A percentile compares a stretch with the other conserved stretches of the same genome.
Conservation (phyloP, 2,888 invertebrate species). For the Habroteleia sp. region DNA sequence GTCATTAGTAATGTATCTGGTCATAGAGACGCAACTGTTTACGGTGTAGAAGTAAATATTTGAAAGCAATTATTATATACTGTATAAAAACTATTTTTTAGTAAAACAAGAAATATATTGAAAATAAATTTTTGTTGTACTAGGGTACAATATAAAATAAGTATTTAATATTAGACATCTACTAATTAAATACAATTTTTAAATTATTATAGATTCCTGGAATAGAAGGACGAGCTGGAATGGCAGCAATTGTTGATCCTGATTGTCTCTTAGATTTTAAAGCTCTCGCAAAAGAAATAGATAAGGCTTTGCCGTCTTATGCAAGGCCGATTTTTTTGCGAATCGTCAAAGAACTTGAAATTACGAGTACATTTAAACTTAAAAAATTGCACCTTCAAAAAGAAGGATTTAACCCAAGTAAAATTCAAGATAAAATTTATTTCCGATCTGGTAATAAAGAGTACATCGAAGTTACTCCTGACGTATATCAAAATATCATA, state of each 20-base stretch:
- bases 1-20: conserved; percentile 91
- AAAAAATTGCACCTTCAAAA: conserved; percentile 85
- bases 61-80: too few species aligned
- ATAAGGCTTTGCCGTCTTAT: conserved; percentile 81
- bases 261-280: conserved; percentile 80
- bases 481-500: conserved; percentile 82
- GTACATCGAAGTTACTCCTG: conserved; percentile 86
- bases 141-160: too few species aligned
- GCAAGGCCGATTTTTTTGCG: conserved; percentile 86
- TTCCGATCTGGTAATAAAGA: conserved; percentile 79
- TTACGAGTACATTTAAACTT: conserved; percentile 87
- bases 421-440: conserved; percentile 83
- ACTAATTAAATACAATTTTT: too few species aligned
- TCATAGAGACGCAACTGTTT: conserved; percentile 94
- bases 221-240: conserved; percentile 95
- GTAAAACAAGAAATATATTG: too few species aligned
- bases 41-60: conserved; percentile 91
- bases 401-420: conserved; percentile 83
- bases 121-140: too few species aligned
- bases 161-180: too few species aligned
- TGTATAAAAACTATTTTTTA: too few species aligned
- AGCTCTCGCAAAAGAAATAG: conserved; percentile 79
- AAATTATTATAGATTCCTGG: conserved; percentile 87
- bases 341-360: conserved; percentile 83
- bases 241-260: conserved; percentile 90